phyloP scores from a whole-genome alignment of 2,888 invertebrate species.

The Phragmatobia fuliginosa region DNA sequence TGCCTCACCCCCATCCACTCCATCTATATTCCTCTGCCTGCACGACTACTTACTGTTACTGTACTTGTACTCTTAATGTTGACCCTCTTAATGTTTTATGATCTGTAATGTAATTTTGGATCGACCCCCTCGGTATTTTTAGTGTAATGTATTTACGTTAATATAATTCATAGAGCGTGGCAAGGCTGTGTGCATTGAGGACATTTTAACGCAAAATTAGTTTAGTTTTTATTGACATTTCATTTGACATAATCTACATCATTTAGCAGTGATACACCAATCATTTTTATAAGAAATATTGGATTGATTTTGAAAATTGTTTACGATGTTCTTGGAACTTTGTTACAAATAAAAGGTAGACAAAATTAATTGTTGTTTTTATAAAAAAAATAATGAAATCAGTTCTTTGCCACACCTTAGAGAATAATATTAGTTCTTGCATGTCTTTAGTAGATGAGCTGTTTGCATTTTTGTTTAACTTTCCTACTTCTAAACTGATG shows the following conservation, averaged over 20 bases:
- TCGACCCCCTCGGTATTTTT: slow-evolving; percentile 84
- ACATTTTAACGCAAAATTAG: slow-evolving; percentile 86
- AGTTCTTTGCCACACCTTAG: slow-evolving; percentile 87
- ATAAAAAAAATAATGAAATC: slow-evolving; percentile 76
- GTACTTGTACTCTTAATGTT: slow-evolving; percentile 81
- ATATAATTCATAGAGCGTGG: slow-evolving; percentile 88
- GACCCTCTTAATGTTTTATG: slow-evolving; percentile 84
- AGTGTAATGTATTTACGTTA: slow-evolving; percentile 83
- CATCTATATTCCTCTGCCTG: slow-evolving; percentile 74
- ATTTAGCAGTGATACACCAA: slow-evolving; percentile 81
- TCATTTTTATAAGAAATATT: slow-evolving; percentile 77
- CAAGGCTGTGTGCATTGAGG: slow-evolving; percentile 90
- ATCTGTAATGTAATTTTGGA: slow-evolving; percentile 82
- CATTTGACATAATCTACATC: slow-evolving; percentile 80
- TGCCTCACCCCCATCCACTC: slow-evolving; percentile 66
- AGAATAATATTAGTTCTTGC: slow-evolving; percentile 80
- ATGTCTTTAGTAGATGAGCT: slow-evolving; percentile 73
- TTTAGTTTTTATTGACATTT: slow-evolving; percentile 79
- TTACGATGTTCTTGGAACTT: slow-evolving; percentile 73
- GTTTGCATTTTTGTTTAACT: slow-evolving; percentile 67
- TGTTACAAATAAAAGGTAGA: slow-evolving; percentile 75
- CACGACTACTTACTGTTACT: slow-evolving; percentile 81
- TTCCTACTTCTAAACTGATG: slow-evolving; percentile 63
- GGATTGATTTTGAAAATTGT: slow-evolving; percentile 74
- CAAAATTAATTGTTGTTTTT: slow-evolving; percentile 65